Percentiles rank a stretch among this genome's conserved stretches.
These are phyloP conservation scores for Protophormia terraenovae DNA, from an alignment of 2,888 invertebrate genomes.

Conservation along the genomic window DNA sequence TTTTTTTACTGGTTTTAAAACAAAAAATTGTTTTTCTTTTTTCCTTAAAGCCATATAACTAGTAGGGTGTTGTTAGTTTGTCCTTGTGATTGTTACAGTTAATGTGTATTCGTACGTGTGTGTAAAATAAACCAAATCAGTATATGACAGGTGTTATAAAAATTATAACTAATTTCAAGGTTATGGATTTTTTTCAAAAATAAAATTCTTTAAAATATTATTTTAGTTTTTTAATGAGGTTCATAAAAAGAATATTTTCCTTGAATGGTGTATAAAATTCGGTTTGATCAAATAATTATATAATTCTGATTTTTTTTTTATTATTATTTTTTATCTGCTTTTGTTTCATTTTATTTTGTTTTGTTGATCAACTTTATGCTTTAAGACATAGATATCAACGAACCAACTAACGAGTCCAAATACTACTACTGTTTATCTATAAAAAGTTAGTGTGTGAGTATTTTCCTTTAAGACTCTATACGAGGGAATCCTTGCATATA, in stretches of 20 bases:
- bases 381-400: constrained; percentile 7
- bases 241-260: too few species aligned
- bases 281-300: not conserved
- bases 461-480: not conserved
- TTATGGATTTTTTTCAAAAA: too few species aligned
- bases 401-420: constrained; percentile 25
- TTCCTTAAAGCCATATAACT: too few species aligned
- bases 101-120: too few species aligned
- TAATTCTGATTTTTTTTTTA: not conserved
- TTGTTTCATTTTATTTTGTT: not conserved
- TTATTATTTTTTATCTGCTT: not conserved
- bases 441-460: not conserved
- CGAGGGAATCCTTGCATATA: not conserved
- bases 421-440: not conserved
- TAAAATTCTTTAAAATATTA: too few species aligned
- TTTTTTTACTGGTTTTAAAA: constrained; percentile 12
- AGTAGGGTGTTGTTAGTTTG: not conserved
- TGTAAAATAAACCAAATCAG: too few species aligned
- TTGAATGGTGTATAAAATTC: not conserved
- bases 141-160: too few species aligned
- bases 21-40: too few species aligned
- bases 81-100: too few species aligned
- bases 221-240: too few species aligned
- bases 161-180: too few species aligned
- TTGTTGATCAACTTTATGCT: constrained; percentile 21